Percentiles rank a stretch among this genome's conserved stretches.
phyloP scores from a whole-genome alignment of 2,797 vertebrate genomes.

The Chrysocyon brachyurus region DNA sequence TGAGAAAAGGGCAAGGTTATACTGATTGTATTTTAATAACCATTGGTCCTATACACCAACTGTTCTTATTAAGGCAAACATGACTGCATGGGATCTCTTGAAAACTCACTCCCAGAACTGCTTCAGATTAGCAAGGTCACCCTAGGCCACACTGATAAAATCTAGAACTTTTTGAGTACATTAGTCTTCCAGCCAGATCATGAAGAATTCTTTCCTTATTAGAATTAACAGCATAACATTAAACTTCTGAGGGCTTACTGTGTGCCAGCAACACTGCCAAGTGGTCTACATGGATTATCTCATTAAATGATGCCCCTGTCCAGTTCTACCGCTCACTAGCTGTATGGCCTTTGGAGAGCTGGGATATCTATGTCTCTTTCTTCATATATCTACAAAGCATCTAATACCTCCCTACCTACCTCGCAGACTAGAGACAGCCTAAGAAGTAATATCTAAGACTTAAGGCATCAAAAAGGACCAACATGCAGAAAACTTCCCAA shows the following conservation, averaged over 20 bases:
- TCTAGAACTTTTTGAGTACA: slow-evolving; percentile 45
- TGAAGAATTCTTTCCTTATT: slow-evolving; percentile 56
- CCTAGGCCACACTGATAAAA: slow-evolving; percentile 61
- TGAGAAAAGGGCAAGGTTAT: neutral
- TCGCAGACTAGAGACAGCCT: neutral
- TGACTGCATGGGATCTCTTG: neutral
- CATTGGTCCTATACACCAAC: neutral
- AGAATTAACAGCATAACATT: neutral
- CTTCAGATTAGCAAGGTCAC: slow-evolving; percentile 17
- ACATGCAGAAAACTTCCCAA: neutral
- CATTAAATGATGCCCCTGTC: neutral
- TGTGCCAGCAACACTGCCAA: neutral
- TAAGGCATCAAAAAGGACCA: neutral
- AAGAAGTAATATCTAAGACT: neutral
- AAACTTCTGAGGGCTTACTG: neutral
- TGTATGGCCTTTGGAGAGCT: neutral
- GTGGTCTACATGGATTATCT: neutral
- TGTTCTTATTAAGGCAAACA: slow-evolving; percentile 17
- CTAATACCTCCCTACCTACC: neutral
- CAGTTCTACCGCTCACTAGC: neutral
- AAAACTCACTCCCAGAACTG: slow-evolving; percentile 8
- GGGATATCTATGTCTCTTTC: slow-evolving; percentile 5
- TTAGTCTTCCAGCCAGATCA: slow-evolving; percentile 22
- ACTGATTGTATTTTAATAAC: neutral
- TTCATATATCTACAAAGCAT: slow-evolving; percentile 4